phyloP scores from a whole-genome alignment of 1,140 invertebrate genomes.

The Pararge aegeria region DNA sequence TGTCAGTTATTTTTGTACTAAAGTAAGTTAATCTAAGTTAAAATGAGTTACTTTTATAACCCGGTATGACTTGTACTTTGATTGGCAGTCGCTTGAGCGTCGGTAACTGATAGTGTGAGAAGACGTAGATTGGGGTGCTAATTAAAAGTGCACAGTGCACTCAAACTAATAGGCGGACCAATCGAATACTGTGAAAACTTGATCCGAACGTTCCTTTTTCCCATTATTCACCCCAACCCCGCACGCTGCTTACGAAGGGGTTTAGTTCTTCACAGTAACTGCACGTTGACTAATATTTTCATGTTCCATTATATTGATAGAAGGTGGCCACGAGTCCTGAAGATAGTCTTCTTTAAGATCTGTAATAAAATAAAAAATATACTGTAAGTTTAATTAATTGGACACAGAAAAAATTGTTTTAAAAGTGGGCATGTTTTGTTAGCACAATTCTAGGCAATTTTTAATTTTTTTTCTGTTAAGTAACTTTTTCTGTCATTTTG shows the following conservation, averaged over 20 bases:
- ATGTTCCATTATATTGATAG: slow-evolving; percentile 49
- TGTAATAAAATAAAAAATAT: slow-evolving; percentile 56
- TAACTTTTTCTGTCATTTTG: slow-evolving; percentile 65
- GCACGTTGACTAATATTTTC: slow-evolving; percentile 7
- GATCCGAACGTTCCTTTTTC: slow-evolving; percentile 75
- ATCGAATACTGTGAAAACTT: slow-evolving; percentile 68
- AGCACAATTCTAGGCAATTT: too few relatives aligned
- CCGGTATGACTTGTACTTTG: slow-evolving; percentile 76
- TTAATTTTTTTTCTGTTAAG: too few relatives aligned
- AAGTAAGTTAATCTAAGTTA: slow-evolving; percentile 70
- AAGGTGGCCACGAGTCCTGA: slow-evolving; percentile 20
- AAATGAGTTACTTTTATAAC: slow-evolving; percentile 58
- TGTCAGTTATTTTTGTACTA: slow-evolving; percentile 64
- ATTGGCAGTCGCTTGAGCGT: slow-evolving; percentile 75
- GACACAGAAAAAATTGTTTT: too few relatives aligned
- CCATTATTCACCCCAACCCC: slow-evolving; percentile 73
- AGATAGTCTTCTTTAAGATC: slow-evolving; percentile 34
- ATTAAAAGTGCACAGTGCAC: slow-evolving; percentile 48
- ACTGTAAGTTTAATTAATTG: slow-evolving; percentile 9
- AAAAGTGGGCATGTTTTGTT: too few relatives aligned
- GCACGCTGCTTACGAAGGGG: slow-evolving; percentile 43
- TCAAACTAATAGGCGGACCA: slow-evolving; percentile 66
- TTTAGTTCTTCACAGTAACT: slow-evolving; percentile 36
- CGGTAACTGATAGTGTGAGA: slow-evolving; percentile 65
- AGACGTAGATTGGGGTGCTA: slow-evolving; percentile 52